A percentile compares a stretch with the other conserved stretches of the same genome.
Evolutionary conservation across 1,140 invertebrate genomes (phyloP).

Genomic region (Conus ventricosus): DNA sequence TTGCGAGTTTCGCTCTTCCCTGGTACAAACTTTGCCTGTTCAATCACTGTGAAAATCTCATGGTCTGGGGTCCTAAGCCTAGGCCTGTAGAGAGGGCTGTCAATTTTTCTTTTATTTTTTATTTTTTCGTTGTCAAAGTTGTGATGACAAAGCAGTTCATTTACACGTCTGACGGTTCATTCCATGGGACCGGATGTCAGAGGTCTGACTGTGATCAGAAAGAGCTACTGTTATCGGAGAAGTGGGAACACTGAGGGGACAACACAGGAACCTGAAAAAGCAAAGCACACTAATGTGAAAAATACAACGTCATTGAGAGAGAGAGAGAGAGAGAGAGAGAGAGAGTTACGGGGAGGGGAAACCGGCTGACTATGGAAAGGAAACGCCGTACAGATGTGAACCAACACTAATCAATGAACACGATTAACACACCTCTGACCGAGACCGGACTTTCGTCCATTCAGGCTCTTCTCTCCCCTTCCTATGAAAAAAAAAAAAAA

Average conservation of each 20-base stretch:
- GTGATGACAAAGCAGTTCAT: neutral
- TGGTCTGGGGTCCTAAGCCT: too few species aligned
- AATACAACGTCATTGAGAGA: constrained; percentile 15
- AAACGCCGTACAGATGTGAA: neutral
- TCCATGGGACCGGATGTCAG: too few species aligned
- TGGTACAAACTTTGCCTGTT: too few species aligned
- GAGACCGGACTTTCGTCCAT: neutral
- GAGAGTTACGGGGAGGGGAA: neutral
- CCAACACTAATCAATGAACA: neutral
- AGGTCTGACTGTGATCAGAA: neutral
- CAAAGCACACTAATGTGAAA: neutral
- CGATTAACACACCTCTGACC: neutral
- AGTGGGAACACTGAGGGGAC: neutral
- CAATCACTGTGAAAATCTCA: too few species aligned
- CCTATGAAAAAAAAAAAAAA: neutral
- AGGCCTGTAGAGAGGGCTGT: too few species aligned
- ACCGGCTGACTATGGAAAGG: neutral
- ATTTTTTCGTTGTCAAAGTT: neutral
- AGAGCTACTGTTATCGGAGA: neutral
- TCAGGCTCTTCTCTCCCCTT: neutral
- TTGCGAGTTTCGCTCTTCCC: too few species aligned
- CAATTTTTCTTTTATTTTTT: too few species aligned
- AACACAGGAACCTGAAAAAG: constrained; percentile 25
- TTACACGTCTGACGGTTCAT: neutral
- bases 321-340: constrained; percentile 13